phyloP scores from a whole-genome alignment of 1,140 invertebrate species.

The Bombyx mori region DNA sequence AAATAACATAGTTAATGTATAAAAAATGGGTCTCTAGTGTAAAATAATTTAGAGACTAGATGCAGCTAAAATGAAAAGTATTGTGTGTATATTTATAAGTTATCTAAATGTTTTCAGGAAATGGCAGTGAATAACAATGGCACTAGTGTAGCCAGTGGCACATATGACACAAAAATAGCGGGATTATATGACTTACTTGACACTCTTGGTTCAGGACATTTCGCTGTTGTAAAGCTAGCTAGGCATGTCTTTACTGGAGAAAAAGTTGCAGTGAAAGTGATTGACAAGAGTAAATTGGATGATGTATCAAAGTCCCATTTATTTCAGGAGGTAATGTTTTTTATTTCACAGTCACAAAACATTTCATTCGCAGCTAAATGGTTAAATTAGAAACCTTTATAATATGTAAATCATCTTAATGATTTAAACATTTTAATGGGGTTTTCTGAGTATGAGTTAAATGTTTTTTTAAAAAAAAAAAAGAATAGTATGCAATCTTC shows the following conservation, averaged over 20 bases:
- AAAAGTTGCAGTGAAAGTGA: slow-evolving; percentile 96
- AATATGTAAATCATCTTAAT: too few species aligned
- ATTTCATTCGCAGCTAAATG: not conserved
- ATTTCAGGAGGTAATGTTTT: slow-evolving; percentile 87
- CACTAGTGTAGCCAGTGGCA: slow-evolving; percentile 39
- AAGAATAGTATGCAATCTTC: too few species aligned
- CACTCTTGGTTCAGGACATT: slow-evolving; percentile 95
- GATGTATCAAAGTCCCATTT: slow-evolving; percentile 96
- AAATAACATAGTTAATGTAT: too few species aligned
- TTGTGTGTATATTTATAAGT: too few species aligned
- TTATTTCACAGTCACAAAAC: not conserved
- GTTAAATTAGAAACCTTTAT: too few species aligned
- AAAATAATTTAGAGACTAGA: too few species aligned
- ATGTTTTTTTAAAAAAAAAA: too few species aligned
- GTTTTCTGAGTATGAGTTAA: too few species aligned
- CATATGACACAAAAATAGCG: slow-evolving; percentile 93
- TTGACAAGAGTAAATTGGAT: slow-evolving; percentile 98
- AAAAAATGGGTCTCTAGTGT: too few species aligned
- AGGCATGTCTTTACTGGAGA: slow-evolving; percentile 99
- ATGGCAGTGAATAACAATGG: slow-evolving; percentile 60
- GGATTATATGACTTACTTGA: slow-evolving; percentile 97
- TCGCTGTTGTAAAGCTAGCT: slow-evolving; percentile 98
- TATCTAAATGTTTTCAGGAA: slow-evolving; percentile 9
- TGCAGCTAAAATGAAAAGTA: too few species aligned
- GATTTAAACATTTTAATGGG: too few species aligned